These are phyloP conservation scores for Leptobrachium ailaonicum DNA, from an alignment of 2,113 vertebrate genomes.

Conservation along the genomic window DNA sequence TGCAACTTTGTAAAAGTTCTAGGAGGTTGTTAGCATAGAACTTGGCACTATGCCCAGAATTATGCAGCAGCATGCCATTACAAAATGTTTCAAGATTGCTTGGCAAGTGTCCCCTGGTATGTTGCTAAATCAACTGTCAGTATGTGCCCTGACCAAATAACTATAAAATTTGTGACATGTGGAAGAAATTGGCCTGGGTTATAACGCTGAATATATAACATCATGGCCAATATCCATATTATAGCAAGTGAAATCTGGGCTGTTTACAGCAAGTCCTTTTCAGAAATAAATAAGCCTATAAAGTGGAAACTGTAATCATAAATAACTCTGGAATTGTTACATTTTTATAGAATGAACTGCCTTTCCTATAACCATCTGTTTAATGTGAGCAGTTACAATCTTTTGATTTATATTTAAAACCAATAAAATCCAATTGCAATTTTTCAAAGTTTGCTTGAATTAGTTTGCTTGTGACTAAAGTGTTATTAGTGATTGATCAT, in stretches of 20 bases:
- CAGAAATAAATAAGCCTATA: too few relatives aligned
- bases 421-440: too few relatives aligned
- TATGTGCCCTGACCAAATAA: neutral
- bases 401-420: too few relatives aligned
- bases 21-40: neutral
- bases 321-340: too few relatives aligned
- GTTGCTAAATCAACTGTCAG: neutral
- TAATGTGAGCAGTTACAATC: too few relatives aligned
- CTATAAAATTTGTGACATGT: neutral
- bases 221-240: neutral
- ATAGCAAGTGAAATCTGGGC: neutral
- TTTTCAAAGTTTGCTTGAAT: too few relatives aligned
- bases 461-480: too few relatives aligned
- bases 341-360: too few relatives aligned
- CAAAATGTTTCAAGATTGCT: neutral
- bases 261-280: too few relatives aligned
- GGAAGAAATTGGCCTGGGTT: neutral
- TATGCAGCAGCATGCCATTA: neutral
- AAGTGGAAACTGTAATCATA: too few relatives aligned
- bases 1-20: neutral
- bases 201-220: neutral
- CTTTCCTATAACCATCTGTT: too few relatives aligned
- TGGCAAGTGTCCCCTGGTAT: neutral
- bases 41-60: neutral
- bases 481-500: too few relatives aligned